Conservation (phyloP, 2,113 vertebrate genomes). For the Dipodomys ordii region DNA sequence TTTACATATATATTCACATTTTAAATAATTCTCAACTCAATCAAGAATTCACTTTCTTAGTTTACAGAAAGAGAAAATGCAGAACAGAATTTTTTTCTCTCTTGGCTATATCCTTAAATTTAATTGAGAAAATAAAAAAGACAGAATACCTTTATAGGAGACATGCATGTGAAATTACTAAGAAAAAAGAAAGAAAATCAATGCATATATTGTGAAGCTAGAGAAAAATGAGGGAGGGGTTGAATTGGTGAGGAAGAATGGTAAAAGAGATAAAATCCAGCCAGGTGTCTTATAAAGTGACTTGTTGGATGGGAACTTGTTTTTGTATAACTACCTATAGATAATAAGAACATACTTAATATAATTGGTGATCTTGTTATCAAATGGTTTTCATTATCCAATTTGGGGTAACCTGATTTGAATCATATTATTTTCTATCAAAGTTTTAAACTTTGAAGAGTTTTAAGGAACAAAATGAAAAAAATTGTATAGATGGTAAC, state of each 20-base stretch:
- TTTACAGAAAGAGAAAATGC: neutral
- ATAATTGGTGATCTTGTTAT: neutral
- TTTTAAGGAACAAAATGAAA: neutral
- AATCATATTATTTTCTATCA: constrained; percentile 3
- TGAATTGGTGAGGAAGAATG: too few relatives aligned
- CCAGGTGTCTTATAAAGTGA: too few relatives aligned
- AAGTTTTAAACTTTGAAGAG: neutral
- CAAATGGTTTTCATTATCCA: neutral
- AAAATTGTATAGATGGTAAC: too few relatives aligned
- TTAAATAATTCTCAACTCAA: neutral
- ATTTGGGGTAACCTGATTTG: neutral
- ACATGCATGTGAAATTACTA: neutral
- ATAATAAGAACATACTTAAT: too few relatives aligned
- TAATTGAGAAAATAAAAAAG: neutral
- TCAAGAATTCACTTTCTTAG: neutral
- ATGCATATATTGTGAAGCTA: too few relatives aligned
- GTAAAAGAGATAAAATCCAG: too few relatives aligned
- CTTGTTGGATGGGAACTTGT: too few relatives aligned
- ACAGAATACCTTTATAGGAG: neutral
- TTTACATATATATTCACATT: neutral
- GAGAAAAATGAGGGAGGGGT: too few relatives aligned
- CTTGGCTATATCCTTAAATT: neutral
- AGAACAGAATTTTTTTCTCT: neutral
- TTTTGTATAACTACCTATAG: too few relatives aligned
- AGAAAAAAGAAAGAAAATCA: neutral